Evolutionary conservation across 2,797 vertebrate genomes (phyloP), one percentile per base, ranked within the genome.

Genomic region (Notoglanidium macrostoma): DNA sequence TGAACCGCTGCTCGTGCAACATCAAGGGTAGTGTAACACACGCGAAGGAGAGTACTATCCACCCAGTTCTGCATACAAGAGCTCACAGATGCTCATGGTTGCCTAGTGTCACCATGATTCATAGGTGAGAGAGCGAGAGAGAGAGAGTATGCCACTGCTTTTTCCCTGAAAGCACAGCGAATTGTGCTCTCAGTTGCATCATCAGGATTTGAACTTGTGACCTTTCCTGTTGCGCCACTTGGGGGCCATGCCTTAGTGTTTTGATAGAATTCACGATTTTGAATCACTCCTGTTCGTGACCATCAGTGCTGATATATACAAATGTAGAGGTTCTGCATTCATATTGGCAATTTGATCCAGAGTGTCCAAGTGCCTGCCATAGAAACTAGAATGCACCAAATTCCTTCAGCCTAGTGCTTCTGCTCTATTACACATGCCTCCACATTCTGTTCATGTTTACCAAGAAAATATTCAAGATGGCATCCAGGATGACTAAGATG

Each of bases 401-500:
- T 67, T 32, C 65, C 70, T 72, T 70, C 67, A 68, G 2, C 29
- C 29, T 35, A 35, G 67, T 68, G 32, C 7, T 68, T 72, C 9
- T 26, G 9, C 2, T 19, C 21, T n/a, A 23, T 55, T 2, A 32
- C 54, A 77, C n/a, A 32, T 29, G 46, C 14, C 23, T 40, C 21
- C 70, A 73, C 40, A 73, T 11, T 72, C 68, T 12, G 44, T 2
- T 40, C 10, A n/a, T 44, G 35, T 63, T 86, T 94, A 99, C 98
- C 96, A 96, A 78, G 88, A 99, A 99, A 76, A 99, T 97, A 78
- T 99, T 99, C 17, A 95, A 95, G 88, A 99, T 94, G 54, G 97
- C 98, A 87, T 99, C 98, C 91, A 99, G 87, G 91, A 98, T 98
- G 90, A 99, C 97, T 0, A 98, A 95, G 88, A 99, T 94, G 0